Evolutionary conservation across 92 coral and sea anemone species (phyloP), one percentile per base, ranked within the genome.

Genomic region (Porites evermanni): DNA sequence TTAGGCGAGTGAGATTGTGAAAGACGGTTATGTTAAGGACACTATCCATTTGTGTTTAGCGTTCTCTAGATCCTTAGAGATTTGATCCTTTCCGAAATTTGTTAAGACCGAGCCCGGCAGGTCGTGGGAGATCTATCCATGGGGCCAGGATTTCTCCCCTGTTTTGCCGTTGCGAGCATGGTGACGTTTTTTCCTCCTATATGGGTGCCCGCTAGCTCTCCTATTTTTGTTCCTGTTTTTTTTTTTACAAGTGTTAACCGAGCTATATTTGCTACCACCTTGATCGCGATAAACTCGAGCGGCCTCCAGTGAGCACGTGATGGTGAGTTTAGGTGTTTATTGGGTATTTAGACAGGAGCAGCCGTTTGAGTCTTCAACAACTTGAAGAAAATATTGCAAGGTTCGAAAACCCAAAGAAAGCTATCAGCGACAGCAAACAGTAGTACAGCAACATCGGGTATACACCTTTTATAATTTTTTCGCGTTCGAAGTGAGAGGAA

Each of bases 151-250:
- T 21, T 68, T 24, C 26, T 68, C 72, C 72, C 26, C 72, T 20
- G 50, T 68, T 68, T 68, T 68, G 72, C 50, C 26, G 72, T 14
- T 20, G 26, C 26, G 68, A 64, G 68, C 68, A 23, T 23, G 17
- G 68, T 64, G 18, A 18, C 1, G 70, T 68, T 47, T 47, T 26
- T 26, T 1, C 32, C 32, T 26, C 32, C 32, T 26, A 26, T 21
- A 68, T 68, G 72, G 72, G 26, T 68, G 72, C 72, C 26, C 72
- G 72, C 26, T 24, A 47, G 51, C 26, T 68, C 72, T 68, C 26
- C 72, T 26, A 1, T 26, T 8, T 14, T 13, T 20, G 72, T 32
- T 68, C 26, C 38, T 68, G 0, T 64, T 64, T 64, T 68, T 68
- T 68, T 68, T 32, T 68, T 20, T 20, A 47, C 52, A 20, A 14